A percentile compares a stretch with the other conserved stretches of the same genome.
Evolutionary conservation across 2,888 invertebrate genomes (phyloP).

Genomic region (Monoplex corrugatus): DNA sequence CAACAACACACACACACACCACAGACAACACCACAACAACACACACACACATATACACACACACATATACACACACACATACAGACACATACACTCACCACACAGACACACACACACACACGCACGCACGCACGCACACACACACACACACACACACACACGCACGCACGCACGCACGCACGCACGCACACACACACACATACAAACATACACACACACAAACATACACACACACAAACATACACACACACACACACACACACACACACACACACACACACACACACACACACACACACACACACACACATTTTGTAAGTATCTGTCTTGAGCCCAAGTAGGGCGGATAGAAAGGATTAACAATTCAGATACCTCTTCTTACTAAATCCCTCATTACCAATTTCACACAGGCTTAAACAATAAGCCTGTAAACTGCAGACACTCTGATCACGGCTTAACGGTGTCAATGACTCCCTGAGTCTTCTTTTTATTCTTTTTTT

Average conservation of each 20-base stretch:
- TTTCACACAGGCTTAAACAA: no score
- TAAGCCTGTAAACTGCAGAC: no score
- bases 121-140: neutral
- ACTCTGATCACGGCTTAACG: no score
- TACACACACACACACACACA: neutral
- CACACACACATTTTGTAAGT: neutral
- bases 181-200: neutral
- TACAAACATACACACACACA: no score
- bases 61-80: neutral
- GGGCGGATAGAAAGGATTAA: neutral
- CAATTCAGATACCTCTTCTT: no score
- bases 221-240: no score
- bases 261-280: conserved; percentile 25
- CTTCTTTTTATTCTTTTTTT: no score
- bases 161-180: neutral
- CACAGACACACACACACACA: no score
- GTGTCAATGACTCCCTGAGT: no score
- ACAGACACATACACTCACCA: neutral
- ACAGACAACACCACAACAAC: neutral
- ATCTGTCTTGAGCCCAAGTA: no score
- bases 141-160: neutral
- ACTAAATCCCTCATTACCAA: no score
- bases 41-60: neutral
- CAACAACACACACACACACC: neutral
- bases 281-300: conserved; percentile 25